Percentiles rank a stretch among this genome's conserved stretches.
phyloP scores from a whole-genome alignment of 2,797 vertebrate genomes.

The Cyprinodon diabolis region DNA sequence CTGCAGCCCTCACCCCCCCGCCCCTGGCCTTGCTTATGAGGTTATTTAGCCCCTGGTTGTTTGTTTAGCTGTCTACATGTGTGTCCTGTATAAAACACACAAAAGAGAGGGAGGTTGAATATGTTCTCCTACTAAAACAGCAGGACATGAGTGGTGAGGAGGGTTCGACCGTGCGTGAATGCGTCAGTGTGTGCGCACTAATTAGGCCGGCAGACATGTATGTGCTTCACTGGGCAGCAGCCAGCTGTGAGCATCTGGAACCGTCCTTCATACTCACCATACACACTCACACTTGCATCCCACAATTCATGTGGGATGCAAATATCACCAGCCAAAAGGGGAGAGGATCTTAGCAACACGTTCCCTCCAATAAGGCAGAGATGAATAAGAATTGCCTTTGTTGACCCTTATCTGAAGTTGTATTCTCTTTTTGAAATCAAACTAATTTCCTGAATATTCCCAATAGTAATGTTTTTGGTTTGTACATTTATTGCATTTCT shows the following conservation, averaged over 20 bases:
- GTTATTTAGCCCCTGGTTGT: conserved; percentile 70
- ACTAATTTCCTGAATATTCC: neutral
- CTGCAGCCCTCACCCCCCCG: conserved; percentile 57
- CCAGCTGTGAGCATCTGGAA: conserved; percentile 80
- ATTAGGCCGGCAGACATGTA: conserved; percentile 75
- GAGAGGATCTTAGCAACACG: conserved; percentile 38
- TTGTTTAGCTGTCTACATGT: conserved; percentile 77
- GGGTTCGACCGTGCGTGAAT: conserved; percentile 47
- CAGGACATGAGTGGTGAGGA: conserved; percentile 59
- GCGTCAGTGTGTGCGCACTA: conserved; percentile 61
- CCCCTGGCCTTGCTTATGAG: conserved; percentile 60
- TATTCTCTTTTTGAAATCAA: neutral
- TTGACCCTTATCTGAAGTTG: conserved; percentile 25
- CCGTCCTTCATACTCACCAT: conserved; percentile 64
- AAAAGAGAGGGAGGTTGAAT: conserved; percentile 49
- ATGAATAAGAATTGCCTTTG: conserved; percentile 44
- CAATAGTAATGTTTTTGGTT: conserved; percentile 8
- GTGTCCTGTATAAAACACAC: conserved; percentile 72
- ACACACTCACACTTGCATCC: conserved; percentile 29
- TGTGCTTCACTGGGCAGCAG: conserved; percentile 76
- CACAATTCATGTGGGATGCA: conserved; percentile 39
- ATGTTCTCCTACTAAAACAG: conserved; percentile 74
- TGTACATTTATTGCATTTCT: conserved; percentile 7
- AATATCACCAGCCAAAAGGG: conserved; percentile 48
- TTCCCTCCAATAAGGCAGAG: conserved; percentile 4